A percentile compares a stretch with the other conserved stretches of the same genome.
These are phyloP conservation scores for Ectemnius cavifrons DNA, from an alignment of 2,888 invertebrate species.

Conservation along the genomic window DNA sequence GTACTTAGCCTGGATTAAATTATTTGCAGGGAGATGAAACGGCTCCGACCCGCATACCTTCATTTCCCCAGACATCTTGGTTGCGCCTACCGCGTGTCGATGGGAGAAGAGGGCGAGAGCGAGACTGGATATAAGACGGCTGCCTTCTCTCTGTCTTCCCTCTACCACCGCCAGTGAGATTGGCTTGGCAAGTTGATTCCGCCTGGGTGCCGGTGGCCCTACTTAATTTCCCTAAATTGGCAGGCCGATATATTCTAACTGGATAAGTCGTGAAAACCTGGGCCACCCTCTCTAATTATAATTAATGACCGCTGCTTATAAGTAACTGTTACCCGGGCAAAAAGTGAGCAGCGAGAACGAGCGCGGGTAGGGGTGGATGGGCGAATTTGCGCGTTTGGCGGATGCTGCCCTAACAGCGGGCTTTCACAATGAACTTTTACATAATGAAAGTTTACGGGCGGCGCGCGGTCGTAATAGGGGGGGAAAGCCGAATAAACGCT, in stretches of 20 bases:
- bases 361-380: background rate
- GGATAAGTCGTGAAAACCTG: slow-evolving; percentile 21
- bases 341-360: background rate
- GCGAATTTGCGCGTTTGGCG: background rate
- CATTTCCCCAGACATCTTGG: slow-evolving; percentile 66
- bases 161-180: slow-evolving; percentile 50
- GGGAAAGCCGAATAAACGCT: slow-evolving; percentile 34
- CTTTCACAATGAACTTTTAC: slow-evolving; percentile 25
- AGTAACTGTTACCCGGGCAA: background rate
- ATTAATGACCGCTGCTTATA: slow-evolving; percentile 21
- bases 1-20: slow-evolving; percentile 67
- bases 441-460: slow-evolving; percentile 23
- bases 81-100: slow-evolving; percentile 62
- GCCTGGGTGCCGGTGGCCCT: slow-evolving; percentile 30
- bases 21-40: slow-evolving; percentile 68
- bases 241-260: slow-evolving; percentile 34
- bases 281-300: background rate
- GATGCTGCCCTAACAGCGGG: slow-evolving; percentile 12
- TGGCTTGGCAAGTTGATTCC: slow-evolving; percentile 59
- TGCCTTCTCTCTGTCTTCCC: background rate
- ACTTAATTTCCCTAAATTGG: slow-evolving; percentile 62
- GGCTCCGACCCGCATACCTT: slow-evolving; percentile 61
- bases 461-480: slow-evolving; percentile 14
- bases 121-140: too few relatives aligned
- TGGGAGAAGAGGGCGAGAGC: slow-evolving; percentile 42